Conservation (phyloP, 2,888 invertebrate species). For the Globia sparganii region DNA sequence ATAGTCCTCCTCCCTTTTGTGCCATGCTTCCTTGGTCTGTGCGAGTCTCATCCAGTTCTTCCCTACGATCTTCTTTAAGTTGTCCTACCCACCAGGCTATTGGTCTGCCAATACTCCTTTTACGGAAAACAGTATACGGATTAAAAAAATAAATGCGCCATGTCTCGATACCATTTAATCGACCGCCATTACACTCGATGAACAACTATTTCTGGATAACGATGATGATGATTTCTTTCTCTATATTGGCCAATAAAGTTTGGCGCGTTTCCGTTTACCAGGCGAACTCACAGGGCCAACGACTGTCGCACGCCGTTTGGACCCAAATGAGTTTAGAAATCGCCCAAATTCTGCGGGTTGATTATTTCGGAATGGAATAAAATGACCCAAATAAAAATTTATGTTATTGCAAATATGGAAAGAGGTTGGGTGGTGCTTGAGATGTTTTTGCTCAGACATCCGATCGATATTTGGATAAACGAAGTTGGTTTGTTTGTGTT, state of each 20-base stretch:
- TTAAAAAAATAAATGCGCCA: constrained; percentile 13
- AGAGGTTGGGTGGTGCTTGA: constrained; percentile 37
- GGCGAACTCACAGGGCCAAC: constrained; percentile 44
- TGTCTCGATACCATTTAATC: constrained; percentile 19
- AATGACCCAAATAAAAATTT: constrained; percentile 63
- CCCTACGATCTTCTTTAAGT: neutral
- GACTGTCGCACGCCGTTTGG: constrained; percentile 61
- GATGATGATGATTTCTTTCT: constrained; percentile 55
- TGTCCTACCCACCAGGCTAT: neutral
- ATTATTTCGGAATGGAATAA: constrained; percentile 63
- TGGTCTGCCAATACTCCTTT: neutral
- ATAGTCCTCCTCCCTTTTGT: neutral
- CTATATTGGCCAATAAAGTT: constrained; percentile 60
- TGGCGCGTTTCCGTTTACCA: constrained; percentile 44
- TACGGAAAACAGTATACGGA: neutral
- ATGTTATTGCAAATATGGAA: constrained; percentile 65
- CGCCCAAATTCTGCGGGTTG: constrained; percentile 62
- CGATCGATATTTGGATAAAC: constrained; percentile 28
- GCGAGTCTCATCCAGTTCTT: neutral
- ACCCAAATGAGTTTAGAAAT: constrained; percentile 67
- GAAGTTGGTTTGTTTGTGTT: constrained; percentile 19
- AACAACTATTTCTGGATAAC: constrained; percentile 49
- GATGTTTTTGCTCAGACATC: constrained; percentile 39
- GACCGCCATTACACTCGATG: constrained; percentile 37
- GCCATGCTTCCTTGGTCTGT: neutral